Percentiles rank a stretch among this genome's conserved stretches.
phyloP scores from a whole-genome alignment of 2,797 vertebrate genomes.

The Sebastes paucispinis region DNA sequence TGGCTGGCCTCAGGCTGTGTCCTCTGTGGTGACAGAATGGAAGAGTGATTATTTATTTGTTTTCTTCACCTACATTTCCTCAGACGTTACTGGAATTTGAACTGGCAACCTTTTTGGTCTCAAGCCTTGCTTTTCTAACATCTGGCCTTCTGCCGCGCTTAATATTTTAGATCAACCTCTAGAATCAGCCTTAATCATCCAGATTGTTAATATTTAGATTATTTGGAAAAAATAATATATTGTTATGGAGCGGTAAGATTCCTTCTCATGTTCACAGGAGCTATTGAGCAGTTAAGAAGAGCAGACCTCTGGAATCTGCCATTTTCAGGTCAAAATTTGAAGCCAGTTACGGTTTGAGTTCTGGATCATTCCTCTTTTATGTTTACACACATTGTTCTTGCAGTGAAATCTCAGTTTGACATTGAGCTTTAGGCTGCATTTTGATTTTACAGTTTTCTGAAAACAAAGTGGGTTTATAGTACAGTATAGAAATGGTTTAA shows the following conservation, averaged over 20 bases:
- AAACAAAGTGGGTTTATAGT: constrained; percentile 5
- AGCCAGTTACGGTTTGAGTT: constrained; percentile 13
- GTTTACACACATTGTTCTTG: constrained; percentile 30
- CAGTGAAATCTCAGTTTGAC: constrained; percentile 6
- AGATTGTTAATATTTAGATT: constrained; percentile 14
- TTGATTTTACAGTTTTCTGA: constrained; percentile 2
- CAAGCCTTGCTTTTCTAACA: constrained; percentile 43
- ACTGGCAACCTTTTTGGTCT: constrained; percentile 47
- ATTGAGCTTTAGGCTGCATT: neutral
- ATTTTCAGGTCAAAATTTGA: constrained; percentile 13
- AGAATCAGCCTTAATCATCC: constrained; percentile 29
- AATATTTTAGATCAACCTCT: constrained; percentile 8
- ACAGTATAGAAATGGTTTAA: constrained; percentile 23
- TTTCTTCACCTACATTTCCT: constrained; percentile 41
- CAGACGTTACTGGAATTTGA: constrained; percentile 42
- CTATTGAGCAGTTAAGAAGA: neutral
- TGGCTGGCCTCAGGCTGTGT: constrained; percentile 25
- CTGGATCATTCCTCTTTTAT: constrained; percentile 10
- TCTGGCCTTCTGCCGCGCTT: neutral
- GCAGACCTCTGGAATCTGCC: neutral
- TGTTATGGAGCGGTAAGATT: neutral
- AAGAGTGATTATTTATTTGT: constrained; percentile 46
- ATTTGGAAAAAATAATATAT: neutral
- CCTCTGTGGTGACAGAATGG: constrained; percentile 28
- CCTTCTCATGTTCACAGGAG: neutral